A percentile compares a stretch with the other conserved stretches of the same genome.
Evolutionary conservation across 2,113 vertebrate genomes (phyloP).

Genomic region (Tragelaphus strepsiceros): DNA sequence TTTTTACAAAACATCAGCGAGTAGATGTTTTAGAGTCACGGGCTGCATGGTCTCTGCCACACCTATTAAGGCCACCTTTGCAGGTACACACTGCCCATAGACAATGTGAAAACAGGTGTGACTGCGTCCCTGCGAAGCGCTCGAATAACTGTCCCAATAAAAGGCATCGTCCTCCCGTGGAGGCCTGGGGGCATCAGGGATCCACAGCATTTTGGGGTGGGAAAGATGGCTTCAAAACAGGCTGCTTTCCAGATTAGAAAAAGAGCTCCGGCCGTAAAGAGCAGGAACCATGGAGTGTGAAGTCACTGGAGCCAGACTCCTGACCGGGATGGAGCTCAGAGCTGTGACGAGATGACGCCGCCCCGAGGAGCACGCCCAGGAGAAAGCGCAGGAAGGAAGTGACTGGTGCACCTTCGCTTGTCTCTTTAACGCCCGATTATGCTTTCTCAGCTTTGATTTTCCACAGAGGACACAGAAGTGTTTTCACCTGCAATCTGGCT

Average conservation of each 20-base stretch:
- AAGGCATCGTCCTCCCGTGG: not conserved
- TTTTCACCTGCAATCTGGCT: no score
- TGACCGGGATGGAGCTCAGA: not conserved
- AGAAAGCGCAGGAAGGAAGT: fast-evolving
- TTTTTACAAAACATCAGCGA: not conserved
- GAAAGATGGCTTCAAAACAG: not conserved
- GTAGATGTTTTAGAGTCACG: not conserved
- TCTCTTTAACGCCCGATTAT: not conserved
- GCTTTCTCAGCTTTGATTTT: no score
- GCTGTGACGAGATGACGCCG: not conserved
- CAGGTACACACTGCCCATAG: not conserved
- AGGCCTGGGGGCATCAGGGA: not conserved
- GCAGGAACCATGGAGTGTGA: not conserved
- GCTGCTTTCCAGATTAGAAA: not conserved
- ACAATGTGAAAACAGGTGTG: no score
- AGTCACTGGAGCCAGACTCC: not conserved
- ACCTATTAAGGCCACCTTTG: not conserved
- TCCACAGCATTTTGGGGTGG: not conserved
- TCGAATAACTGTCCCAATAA: not conserved
- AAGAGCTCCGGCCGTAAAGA: fast-evolving
- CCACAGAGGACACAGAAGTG: not conserved
- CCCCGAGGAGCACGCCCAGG: no score
- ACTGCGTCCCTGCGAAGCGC: fast-evolving
- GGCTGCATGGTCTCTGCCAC: not conserved
- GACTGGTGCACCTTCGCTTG: fast-evolving